A percentile compares a stretch with the other conserved stretches of the same genome.
phyloP scores from a whole-genome alignment of 2,797 vertebrate genomes.

The Apogon talboti region DNA sequence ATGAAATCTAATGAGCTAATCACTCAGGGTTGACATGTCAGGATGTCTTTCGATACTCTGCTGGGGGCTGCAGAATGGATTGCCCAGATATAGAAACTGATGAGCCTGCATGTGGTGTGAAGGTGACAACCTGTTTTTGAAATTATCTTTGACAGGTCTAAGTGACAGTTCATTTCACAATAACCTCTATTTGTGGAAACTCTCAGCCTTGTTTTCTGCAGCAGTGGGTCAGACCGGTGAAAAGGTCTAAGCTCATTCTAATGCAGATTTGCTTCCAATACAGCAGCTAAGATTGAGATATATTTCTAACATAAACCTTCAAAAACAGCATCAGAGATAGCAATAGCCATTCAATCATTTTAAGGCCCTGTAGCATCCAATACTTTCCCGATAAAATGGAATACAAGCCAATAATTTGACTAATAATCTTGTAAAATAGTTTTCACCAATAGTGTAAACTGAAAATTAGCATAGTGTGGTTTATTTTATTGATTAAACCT shows the following conservation, averaged over 20 bases:
- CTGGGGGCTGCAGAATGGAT: constrained; percentile 24
- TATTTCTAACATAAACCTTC: background rate
- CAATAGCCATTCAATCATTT: too few species aligned
- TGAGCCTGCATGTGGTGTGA: constrained; percentile 20
- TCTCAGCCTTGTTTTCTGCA: background rate
- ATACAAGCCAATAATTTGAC: too few species aligned
- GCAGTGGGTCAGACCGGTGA: background rate
- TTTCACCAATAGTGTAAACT: too few species aligned
- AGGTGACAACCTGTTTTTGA: constrained; percentile 36
- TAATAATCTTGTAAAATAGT: too few species aligned
- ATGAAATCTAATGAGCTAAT: constrained; percentile 65
- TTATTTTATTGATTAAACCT: too few species aligned
- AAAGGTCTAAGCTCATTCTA: background rate
- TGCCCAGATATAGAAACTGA: constrained; percentile 24
- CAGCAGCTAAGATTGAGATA: constrained; percentile 9
- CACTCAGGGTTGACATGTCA: constrained; percentile 50
- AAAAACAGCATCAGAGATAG: too few species aligned
- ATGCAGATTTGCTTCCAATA: constrained; percentile 3
- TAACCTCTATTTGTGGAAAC: constrained; percentile 17
- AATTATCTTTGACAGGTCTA: constrained; percentile 24
- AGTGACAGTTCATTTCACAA: constrained; percentile 21
- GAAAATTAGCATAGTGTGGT: too few species aligned
- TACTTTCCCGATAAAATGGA: too few species aligned
- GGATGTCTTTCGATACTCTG: constrained; percentile 28
- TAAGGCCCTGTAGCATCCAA: too few species aligned